Base-by-base conservation (phyloP, 1,140 invertebrate genomes). In the Anastrepha obliqua region DNA sequence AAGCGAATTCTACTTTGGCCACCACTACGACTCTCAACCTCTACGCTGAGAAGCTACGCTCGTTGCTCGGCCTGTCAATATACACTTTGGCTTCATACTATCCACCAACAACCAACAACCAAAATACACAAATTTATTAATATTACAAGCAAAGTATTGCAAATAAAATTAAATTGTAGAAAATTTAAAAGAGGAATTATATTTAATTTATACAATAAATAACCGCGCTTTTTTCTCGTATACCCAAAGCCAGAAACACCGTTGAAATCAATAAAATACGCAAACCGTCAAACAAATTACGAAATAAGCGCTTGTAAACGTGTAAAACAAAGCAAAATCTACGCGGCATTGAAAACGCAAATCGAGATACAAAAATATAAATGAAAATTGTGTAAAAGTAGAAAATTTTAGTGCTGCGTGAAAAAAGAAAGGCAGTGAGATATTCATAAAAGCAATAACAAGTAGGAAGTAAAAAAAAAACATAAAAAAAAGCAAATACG, bases 11-110 rank as follows among this genome's bases (percentile, higher is more conserved):
- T 86, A 9, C 44, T 44, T 67, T 65, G 85, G 58, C 64, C 62
- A 51, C 62, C 85, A 81, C 44, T 51, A 51, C 74, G 87, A 64
- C 87, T 86, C 87, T 88, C 87, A 88, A 88, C 87, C 87, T 86
- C 67, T 88, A 87, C 87, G 67, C 65, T 58, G 85, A 87, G 78
- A 92, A 92, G 91, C 91, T 92, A 92, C 91, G 91, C 91, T 91
- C 91, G 90, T 89, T 89, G 89, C 88, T 60, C 88, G 88, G 88
- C 89, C 90, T 91, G 89, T 92, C 92, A 92, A 92, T 93, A 92
- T 91, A 92, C 91, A 93, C 92, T 93, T 92, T 92, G 91, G 92
- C 92, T 93, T 92, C 91, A 91, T 91, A 90, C 92, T 92, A 92
- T 91, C 91, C 91, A 90, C 90, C 90, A 91, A 88, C 85, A 74